Conservation (phyloP, 2,888 invertebrate species). For the Pammene aurita region DNA sequence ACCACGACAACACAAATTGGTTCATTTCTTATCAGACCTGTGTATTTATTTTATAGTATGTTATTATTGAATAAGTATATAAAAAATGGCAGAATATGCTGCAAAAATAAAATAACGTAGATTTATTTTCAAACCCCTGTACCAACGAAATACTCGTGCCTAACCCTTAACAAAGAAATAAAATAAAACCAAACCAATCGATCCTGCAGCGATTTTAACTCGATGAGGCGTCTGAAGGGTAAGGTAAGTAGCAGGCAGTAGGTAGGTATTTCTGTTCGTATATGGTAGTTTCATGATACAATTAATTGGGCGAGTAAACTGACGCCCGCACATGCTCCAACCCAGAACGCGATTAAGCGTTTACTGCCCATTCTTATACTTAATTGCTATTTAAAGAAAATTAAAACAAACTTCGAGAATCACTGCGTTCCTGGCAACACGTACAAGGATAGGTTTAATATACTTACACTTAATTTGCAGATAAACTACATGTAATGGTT, state of each 20-base stretch:
- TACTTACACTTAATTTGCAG: no score
- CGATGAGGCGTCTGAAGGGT: not conserved
- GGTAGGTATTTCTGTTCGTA: slow-evolving; percentile 4
- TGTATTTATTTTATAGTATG: no score
- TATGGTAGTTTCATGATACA: slow-evolving; percentile 47
- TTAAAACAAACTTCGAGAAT: slow-evolving; percentile 71
- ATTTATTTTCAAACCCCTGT: not conserved
- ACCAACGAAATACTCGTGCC: no score
- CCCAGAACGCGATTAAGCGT: slow-evolving; percentile 73
- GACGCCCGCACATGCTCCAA: slow-evolving; percentile 61
- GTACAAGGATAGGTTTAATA: not conserved
- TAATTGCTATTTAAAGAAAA: slow-evolving; percentile 82
- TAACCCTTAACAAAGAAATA: not conserved
- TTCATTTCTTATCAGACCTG: no score
- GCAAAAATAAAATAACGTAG: not conserved
- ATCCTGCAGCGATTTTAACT: not conserved
- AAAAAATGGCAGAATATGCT: not conserved
- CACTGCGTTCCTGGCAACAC: slow-evolving; percentile 42
- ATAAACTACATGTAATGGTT: no score
- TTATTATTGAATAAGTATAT: not conserved
- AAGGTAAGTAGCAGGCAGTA: slow-evolving; percentile 9
- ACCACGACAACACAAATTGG: no score
- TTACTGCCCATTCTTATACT: slow-evolving; percentile 80
- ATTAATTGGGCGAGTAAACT: slow-evolving; percentile 64
- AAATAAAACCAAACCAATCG: not conserved